Evolutionary conservation across 1,140 invertebrate species (phyloP).

Genomic region (Ephestia elutella): DNA sequence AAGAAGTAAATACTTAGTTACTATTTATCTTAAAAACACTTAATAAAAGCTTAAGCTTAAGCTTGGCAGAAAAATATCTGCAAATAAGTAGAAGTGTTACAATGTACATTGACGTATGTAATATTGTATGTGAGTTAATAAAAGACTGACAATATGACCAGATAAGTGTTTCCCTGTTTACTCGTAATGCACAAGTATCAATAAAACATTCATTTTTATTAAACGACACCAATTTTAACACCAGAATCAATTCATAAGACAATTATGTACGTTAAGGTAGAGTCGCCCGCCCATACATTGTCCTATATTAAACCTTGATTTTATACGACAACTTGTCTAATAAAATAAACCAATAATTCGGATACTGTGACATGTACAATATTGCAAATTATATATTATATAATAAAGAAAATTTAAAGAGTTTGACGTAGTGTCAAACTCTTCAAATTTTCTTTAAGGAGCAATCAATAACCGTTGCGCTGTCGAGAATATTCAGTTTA

Average conservation of each 20-base stretch:
- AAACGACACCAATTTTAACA: constrained; percentile 39
- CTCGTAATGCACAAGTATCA: constrained; percentile 10
- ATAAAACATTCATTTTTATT: constrained; percentile 37
- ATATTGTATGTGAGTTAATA: too few relatives aligned
- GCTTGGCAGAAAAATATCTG: too few relatives aligned
- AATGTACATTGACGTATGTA: too few relatives aligned
- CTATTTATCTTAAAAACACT: too few relatives aligned
- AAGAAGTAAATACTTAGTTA: too few relatives aligned
- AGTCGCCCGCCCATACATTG: constrained; percentile 21
- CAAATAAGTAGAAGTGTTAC: too few relatives aligned
- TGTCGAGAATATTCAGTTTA: neutral
- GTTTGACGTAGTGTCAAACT: constrained; percentile 25
- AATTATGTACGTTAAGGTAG: constrained; percentile 20
- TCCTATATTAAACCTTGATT: constrained; percentile 30
- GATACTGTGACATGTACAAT: too few relatives aligned
- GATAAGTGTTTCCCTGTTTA: constrained; percentile 8
- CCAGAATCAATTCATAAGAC: constrained; percentile 48
- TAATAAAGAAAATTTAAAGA: too few relatives aligned
- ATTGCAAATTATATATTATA: too few relatives aligned
- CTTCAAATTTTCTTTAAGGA: constrained; percentile 16
- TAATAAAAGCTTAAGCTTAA: too few relatives aligned
- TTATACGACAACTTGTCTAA: constrained; percentile 56
- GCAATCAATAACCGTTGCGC: neutral
- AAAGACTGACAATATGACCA: neutral
- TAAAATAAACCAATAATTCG: constrained; percentile 61